Evolutionary conservation across 2,888 invertebrate species (phyloP).

Genomic region (Euplagia quadripunctaria): DNA sequence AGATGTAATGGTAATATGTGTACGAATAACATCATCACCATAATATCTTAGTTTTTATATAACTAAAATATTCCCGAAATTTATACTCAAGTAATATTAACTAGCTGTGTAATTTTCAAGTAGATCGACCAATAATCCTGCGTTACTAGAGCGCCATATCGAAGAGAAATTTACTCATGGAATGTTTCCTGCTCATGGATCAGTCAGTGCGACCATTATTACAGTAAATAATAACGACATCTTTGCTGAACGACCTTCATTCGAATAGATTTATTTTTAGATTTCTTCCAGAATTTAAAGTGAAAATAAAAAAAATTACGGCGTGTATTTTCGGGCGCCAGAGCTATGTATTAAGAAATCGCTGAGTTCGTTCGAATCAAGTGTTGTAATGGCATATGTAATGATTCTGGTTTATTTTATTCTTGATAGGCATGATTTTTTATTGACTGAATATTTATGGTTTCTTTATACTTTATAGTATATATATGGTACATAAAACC

Average conservation of each 20-base stretch:
- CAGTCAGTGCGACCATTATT: slow-evolving; percentile 7
- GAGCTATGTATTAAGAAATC: slow-evolving; percentile 8
- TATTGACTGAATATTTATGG: no score
- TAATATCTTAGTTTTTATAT: slow-evolving; percentile 13
- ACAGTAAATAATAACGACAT: background rate
- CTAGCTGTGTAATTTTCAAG: slow-evolving; percentile 23
- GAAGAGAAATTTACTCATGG: slow-evolving; percentile 19
- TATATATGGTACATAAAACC: no score
- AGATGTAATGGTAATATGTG: no score
- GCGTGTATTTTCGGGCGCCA: slow-evolving; percentile 2
- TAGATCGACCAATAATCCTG: slow-evolving; percentile 11
- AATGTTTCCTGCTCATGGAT: slow-evolving; percentile 31
- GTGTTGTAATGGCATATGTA: slow-evolving; percentile 16
- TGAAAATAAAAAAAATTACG: slow-evolving; percentile 6
- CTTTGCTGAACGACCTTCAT: background rate
- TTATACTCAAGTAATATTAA: slow-evolving; percentile 34
- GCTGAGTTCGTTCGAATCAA: slow-evolving; percentile 12
- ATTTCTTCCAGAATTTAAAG: background rate
- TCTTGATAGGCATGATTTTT: background rate
- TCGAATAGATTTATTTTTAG: slow-evolving; percentile 1
- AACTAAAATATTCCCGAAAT: slow-evolving; percentile 27
- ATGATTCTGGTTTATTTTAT: slow-evolving; percentile 11
- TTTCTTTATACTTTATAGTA: slow-evolving; percentile 9
- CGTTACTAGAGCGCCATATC: slow-evolving; percentile 7
- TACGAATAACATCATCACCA: background rate